phyloP scores from a whole-genome alignment of 2,113 vertebrate genomes.

The Toxostoma redivivum region DNA sequence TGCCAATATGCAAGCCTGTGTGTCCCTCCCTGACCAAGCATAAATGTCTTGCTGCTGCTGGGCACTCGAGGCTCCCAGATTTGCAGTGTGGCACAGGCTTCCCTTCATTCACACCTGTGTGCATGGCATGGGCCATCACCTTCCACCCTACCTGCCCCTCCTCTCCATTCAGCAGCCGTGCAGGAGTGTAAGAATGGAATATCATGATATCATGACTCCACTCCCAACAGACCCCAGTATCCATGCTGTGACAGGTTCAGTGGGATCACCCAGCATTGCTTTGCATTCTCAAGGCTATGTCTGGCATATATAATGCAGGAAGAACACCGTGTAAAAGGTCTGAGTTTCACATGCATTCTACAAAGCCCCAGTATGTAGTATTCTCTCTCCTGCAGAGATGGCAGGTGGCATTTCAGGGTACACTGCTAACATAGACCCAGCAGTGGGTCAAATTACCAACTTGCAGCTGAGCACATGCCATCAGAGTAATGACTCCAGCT shows the following conservation, averaged over 20 bases:
- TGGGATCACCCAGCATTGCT: not conserved
- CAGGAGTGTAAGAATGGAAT: no score
- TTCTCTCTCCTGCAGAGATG: not conserved
- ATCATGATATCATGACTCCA: not conserved
- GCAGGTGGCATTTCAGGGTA: not conserved
- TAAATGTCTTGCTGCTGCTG: not conserved
- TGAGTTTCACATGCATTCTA: not conserved
- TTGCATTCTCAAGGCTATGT: not conserved
- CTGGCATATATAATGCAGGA: not conserved
- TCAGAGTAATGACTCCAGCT: not conserved
- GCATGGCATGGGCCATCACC: not conserved
- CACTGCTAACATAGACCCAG: not conserved
- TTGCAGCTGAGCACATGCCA: not conserved
- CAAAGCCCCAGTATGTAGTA: not conserved
- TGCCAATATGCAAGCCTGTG: not conserved
- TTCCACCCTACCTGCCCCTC: not conserved
- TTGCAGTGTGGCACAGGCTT: not conserved
- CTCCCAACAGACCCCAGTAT: not conserved
- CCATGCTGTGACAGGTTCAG: not conserved
- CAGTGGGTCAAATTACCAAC: not conserved
- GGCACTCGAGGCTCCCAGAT: accelerated
- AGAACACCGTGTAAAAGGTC: not conserved
- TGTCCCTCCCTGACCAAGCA: not conserved
- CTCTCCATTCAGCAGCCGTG: accelerated
- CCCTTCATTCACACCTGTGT: not conserved